Base-by-base conservation (phyloP, 2,797 vertebrate species). In the Aplochiton taeniatus region DNA sequence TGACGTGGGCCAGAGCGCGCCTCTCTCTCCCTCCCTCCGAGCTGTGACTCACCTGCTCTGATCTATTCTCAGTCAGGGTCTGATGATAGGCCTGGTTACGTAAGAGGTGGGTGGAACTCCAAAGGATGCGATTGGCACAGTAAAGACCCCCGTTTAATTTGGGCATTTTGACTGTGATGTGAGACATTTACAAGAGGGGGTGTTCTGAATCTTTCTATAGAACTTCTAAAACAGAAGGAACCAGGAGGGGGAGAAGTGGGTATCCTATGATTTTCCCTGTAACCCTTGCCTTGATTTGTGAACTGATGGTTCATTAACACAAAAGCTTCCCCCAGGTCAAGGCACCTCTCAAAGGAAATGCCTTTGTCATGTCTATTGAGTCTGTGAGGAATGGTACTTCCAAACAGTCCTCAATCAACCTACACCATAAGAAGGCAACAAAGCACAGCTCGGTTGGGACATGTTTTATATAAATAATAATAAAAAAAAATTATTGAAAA, bases 391-490 rank as follows among this genome's bases (percentile, higher is more conserved):
- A 31, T 31, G 31, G 31, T 2, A 2, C 6, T 31, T 31, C 31
- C 31, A 31, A 31, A 31, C 31, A 31, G n/a, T n/a, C n/a, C 31
- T 31, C 6, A 6, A 31, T 3, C 31, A n/a, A 6, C 31, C 31
- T 31, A 2, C 6, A 54, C 11, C 9, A 48, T 48, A 54, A 53
- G 10, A 65, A 63, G 19, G 31, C 31, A 61, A 53, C 58, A 0
- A 74, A 46, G 73, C 66, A 50, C 61, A 83, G 81, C 85, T 84
- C 79, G 83, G 86, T 91, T 89, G 86, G 89, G 90, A 91, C 78
- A 88, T 82, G 78, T 92, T 92, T 92, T 91, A 91, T 93, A 92
- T 92, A 93, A 93, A 93, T 92, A 92, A 91, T 90, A 91, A 89
- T 90, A 86, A 89, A 90, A 93, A 91, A 91, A 92, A 88, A 89